Evolutionary conservation across 23 tunicate genomes (phyloP).

Genomic region (Styela plicata): DNA sequence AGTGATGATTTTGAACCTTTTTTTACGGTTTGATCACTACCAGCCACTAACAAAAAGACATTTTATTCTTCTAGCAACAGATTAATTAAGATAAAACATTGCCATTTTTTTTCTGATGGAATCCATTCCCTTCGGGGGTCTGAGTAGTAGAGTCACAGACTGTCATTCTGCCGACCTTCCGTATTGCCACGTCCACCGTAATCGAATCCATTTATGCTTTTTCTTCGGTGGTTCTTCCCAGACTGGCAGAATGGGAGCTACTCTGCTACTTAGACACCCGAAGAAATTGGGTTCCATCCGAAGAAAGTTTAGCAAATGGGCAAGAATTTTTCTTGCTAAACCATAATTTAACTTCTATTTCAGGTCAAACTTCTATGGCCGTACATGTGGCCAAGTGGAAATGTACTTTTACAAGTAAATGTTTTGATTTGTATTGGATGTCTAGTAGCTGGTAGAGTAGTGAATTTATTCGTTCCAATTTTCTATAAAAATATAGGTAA

Average conservation of each 20-base stretch:
- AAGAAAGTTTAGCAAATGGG: too few relatives aligned
- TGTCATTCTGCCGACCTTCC: too few relatives aligned
- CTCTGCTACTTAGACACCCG: too few relatives aligned
- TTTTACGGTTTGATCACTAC: too few relatives aligned
- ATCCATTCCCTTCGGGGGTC: too few relatives aligned
- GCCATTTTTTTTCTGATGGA: too few relatives aligned
- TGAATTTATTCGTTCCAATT: conserved; percentile 81
- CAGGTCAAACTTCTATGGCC: conserved; percentile 67
- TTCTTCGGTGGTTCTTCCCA: neutral
- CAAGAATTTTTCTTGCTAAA: too few relatives aligned
- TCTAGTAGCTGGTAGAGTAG: conserved; percentile 86
- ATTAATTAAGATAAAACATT: neutral
- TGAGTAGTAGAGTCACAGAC: too few relatives aligned
- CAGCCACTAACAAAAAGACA: too few relatives aligned
- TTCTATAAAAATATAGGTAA: conserved; percentile 78
- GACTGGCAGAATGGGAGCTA: too few relatives aligned
- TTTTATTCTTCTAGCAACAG: neutral
- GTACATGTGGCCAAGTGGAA: conserved; percentile 83
- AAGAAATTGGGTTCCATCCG: too few relatives aligned
- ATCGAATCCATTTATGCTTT: neutral
- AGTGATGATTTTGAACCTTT: too few relatives aligned
- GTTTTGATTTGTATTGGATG: conserved; percentile 62
- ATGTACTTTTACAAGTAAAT: conserved; percentile 51
- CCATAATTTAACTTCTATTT: neutral
- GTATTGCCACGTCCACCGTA: neutral